Percentiles rank a stretch among this genome's conserved stretches.
phyloP scores from a whole-genome alignment of 2,113 vertebrate genomes.

The Chelonoidis abingdonii region DNA sequence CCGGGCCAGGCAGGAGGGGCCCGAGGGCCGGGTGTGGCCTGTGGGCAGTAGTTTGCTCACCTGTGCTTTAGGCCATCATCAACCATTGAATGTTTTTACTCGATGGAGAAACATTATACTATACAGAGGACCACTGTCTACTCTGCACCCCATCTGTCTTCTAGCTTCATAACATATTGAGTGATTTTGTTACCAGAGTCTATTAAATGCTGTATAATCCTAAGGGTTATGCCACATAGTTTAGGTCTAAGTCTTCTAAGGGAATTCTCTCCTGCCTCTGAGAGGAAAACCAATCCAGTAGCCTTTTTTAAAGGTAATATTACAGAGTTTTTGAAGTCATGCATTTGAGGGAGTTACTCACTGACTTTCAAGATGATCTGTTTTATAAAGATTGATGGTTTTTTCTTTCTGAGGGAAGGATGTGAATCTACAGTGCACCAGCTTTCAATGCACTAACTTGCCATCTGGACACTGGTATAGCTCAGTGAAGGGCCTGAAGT shows the following conservation, averaged over 20 bases:
- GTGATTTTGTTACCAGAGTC: background rate
- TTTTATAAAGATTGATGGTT: background rate
- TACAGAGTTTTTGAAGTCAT: background rate
- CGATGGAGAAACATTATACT: background rate
- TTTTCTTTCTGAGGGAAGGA: background rate
- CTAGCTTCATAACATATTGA: background rate
- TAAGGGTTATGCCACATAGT: background rate
- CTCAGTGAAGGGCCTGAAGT: background rate
- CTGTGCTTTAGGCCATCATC: background rate
- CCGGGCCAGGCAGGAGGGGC: too few relatives aligned
- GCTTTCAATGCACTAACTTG: background rate
- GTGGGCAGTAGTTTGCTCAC: too few relatives aligned
- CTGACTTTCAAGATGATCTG: background rate
- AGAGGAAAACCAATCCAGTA: accelerated
- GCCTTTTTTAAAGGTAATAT: background rate
- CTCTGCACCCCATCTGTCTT: background rate
- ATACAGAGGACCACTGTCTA: background rate
- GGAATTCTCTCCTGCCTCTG: background rate
- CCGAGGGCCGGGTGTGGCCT: too few relatives aligned
- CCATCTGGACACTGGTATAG: background rate
- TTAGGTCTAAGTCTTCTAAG: accelerated
- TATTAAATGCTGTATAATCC: too few relatives aligned
- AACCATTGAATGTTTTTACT: background rate
- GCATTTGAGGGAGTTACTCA: background rate
- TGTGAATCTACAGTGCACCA: background rate